Evolutionary conservation across 2,113 vertebrate genomes (phyloP), one percentile per base, ranked within the genome.

Genomic region (Microcebus lehilahytsara): DNA sequence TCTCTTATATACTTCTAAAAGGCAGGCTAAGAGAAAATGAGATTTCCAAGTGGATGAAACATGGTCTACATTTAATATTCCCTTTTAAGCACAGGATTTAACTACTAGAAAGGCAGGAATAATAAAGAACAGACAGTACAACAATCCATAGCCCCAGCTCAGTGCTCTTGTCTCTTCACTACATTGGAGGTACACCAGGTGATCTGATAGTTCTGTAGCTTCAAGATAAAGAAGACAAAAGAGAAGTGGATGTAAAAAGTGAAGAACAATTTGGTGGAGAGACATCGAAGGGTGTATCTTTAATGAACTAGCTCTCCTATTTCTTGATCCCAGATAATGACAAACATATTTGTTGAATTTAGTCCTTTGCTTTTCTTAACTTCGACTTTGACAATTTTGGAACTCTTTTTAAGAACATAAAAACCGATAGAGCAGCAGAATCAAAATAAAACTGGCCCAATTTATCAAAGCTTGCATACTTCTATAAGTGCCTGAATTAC

Each of bases 361-460:
- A 69, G 71, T 25, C 25, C 30, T 85, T 49, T 89, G 51, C 42
- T 85, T 87, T 91, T 71, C 30, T 69, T 87, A 6, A 84, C 53
- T 56, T 96, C 46, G 83, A 77, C 69, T 37, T 32, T 93, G 46
- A 46, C 13, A 90, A 89, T 72, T 79, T 22, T 42, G 25, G 14
- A 80, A 85, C 17, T 80, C 67, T 75, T 77, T 95, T 71, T 77
- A 85, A 92, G 32, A 9, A 66, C 1, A 23, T 69, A 67, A 66
- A 77, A 80, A 96, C 66, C n/a, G 32, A 75, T 1, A 93, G 49
- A 71, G 58, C n/a, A 79, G 49, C 25, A 85, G 10, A 83, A 96
- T 84, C 46, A 92, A 92, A 96, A 81, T 40, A 83, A 87, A 93
- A 81, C 66, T 69, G 80, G 67, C 23, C 37, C 13, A 80, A 51